Evolutionary conservation across 2,797 vertebrate species (phyloP).

Genomic region (Sternotherus odoratus): DNA sequence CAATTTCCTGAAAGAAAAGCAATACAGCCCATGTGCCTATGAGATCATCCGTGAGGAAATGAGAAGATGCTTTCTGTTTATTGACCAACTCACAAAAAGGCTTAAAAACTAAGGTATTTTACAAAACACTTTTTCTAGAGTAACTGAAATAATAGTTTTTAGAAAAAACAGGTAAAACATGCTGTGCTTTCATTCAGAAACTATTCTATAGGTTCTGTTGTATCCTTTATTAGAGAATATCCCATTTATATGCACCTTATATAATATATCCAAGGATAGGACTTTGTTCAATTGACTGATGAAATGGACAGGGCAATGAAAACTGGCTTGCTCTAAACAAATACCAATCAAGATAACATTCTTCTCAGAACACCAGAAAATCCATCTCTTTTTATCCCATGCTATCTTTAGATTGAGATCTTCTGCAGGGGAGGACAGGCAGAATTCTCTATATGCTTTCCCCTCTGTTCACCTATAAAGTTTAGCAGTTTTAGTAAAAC

Average conservation of each 20-base stretch:
- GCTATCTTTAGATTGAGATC: background rate
- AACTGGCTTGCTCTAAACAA: background rate
- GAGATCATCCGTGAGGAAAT: background rate
- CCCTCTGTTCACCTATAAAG: background rate
- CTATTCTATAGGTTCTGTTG: background rate
- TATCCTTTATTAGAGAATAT: background rate
- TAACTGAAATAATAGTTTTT: background rate
- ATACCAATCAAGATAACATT: background rate
- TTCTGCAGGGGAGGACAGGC: background rate
- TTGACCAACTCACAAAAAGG: background rate
- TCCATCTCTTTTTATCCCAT: background rate
- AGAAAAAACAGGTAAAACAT: background rate
- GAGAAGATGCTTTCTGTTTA: slow-evolving; percentile 7
- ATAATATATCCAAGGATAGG: background rate
- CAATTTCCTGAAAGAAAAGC: slow-evolving; percentile 3
- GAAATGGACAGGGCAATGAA: background rate
- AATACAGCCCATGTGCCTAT: slow-evolving; percentile 62
- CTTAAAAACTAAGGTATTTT: slow-evolving; percentile 17
- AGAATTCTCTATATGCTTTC: too few relatives aligned
- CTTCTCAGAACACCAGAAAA: background rate
- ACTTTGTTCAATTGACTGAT: background rate
- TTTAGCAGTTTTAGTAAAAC: background rate
- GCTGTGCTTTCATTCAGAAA: background rate
- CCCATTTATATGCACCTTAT: background rate
- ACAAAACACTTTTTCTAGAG: background rate